A percentile compares a stretch with the other conserved stretches of the same genome.
phyloP scores from a whole-genome alignment of 2,888 invertebrate species.

The Sicus ferrugineus region DNA sequence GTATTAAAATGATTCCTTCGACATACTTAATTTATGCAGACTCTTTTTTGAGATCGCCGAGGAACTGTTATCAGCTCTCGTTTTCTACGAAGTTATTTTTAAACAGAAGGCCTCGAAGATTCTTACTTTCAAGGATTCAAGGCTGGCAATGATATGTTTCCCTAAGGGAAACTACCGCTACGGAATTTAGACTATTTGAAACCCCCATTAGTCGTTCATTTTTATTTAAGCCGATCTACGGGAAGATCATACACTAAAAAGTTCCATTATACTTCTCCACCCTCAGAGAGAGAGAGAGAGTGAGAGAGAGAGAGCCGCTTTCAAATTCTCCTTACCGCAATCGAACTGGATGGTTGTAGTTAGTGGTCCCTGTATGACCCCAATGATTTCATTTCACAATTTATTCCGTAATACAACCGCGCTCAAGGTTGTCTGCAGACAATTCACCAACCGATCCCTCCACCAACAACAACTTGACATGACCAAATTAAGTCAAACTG shows the following conservation, averaged over 20 bases:
- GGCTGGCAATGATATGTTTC: neutral
- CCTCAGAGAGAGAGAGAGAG: too few species aligned
- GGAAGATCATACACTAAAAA: too few species aligned
- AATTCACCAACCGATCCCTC: neutral
- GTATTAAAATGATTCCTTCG: neutral
- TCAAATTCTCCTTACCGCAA: too few species aligned
- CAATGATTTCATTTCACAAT: too few species aligned
- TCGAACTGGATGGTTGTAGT: too few species aligned
- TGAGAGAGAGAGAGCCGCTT: too few species aligned
- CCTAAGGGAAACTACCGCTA: too few species aligned
- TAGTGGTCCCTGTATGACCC: too few species aligned
- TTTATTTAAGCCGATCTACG: too few species aligned
- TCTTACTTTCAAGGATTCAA: neutral
- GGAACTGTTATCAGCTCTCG: neutral
- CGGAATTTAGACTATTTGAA: too few species aligned
- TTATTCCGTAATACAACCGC: slow-evolving; percentile 46
- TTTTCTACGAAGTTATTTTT: neutral
- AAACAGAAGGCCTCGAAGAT: neutral
- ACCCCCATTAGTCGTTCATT: too few species aligned
- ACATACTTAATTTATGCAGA: neutral
- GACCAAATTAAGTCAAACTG: slow-evolving; percentile 56
- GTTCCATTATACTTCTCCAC: too few species aligned
- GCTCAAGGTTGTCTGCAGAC: slow-evolving; percentile 53
- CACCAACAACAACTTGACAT: slow-evolving; percentile 18
- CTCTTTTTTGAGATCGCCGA: neutral